phyloP scores from a whole-genome alignment of 1,140 invertebrate species.

The Drosophila mayri region DNA sequence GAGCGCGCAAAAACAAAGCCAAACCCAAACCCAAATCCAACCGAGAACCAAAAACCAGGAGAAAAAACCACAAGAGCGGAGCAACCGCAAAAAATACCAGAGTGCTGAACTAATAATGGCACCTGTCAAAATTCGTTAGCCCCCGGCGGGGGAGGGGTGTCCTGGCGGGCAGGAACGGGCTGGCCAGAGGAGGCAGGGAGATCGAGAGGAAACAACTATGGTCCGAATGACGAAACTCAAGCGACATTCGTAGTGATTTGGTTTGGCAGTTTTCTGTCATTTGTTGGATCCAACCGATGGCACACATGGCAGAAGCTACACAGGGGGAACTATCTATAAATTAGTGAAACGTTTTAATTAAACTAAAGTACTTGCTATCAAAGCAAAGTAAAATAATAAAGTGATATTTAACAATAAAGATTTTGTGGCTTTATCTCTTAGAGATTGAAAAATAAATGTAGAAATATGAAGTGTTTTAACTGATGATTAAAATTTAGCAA shows the following conservation, averaged over 20 bases:
- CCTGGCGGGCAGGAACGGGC: not conserved
- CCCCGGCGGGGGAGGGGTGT: constrained; percentile 1
- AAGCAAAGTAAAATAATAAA: not conserved
- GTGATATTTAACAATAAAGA: not conserved
- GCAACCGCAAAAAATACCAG: constrained; percentile 54
- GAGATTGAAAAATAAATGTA: no score
- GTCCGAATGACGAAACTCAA: constrained; percentile 74
- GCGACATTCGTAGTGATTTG: constrained; percentile 81
- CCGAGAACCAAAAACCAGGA: constrained; percentile 24
- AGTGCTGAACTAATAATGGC: constrained; percentile 84
- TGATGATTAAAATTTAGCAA: no score
- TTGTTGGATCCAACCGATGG: constrained; percentile 70
- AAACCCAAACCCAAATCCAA: constrained; percentile 31
- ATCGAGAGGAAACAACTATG: constrained; percentile 53
- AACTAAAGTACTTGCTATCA: not conserved
- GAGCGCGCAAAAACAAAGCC: constrained; percentile 62
- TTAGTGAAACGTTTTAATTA: not conserved
- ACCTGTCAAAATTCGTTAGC: constrained; percentile 84
- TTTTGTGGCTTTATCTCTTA: no score
- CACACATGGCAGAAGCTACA: constrained; percentile 47
- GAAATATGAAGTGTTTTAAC: no score
- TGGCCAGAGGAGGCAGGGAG: not conserved
- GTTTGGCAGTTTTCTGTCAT: constrained; percentile 82
- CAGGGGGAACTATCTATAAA: not conserved
- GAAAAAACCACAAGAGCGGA: constrained; percentile 37